Evolutionary conservation across 2,888 invertebrate genomes (phyloP), one percentile per base, ranked within the genome.

Genomic region (Choristoneura rosaceana): DNA sequence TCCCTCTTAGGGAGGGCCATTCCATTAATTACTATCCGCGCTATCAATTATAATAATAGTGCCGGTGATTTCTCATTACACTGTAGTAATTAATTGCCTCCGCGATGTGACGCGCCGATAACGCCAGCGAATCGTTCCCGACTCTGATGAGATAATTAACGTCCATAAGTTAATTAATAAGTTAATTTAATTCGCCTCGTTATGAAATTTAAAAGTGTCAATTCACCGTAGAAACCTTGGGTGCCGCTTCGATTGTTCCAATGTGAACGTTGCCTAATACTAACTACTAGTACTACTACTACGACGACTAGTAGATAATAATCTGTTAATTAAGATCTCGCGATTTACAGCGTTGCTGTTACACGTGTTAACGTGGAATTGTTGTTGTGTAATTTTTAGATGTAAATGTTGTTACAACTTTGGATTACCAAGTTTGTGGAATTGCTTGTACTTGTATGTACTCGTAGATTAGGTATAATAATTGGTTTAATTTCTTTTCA

Each of bases 101-200:
- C 76, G 62, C 83, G 92, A 92, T 92, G 88, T 88, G 91, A 92
- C 87, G 90, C 84, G 81, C 82, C 83, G 93, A 93, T 92, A 93
- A 90, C 79, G 78, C 82, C 82, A 82, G 86, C 87, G 85, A 90
- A 89, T 84, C 90, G 87, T 85, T 85, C 88, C 85, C 86, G 82
- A 84, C 84, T 82, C 83, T 90, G 92, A 93, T 90, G 91, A 91
- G 91, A 90, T 91, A 92, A 93, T 93, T 92, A 93, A 89, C 88
- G 84, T 87, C 86, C 83, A 86, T 90, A 91, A 90, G 91, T 91
- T 92, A 92, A 93, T 92, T 92, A 59, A 86, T 89, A 91, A 90
- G 91, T 92, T 92, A 92, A 93, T 92, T 92, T 59, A 90, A 87
- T 88, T 87, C 86, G 84, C 79, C 88, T 87, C 87, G 86, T 88